Evolutionary conservation across 2,113 vertebrate species (phyloP), one percentile per base, ranked within the genome.

Genomic region (Equus przewalskii): DNA sequence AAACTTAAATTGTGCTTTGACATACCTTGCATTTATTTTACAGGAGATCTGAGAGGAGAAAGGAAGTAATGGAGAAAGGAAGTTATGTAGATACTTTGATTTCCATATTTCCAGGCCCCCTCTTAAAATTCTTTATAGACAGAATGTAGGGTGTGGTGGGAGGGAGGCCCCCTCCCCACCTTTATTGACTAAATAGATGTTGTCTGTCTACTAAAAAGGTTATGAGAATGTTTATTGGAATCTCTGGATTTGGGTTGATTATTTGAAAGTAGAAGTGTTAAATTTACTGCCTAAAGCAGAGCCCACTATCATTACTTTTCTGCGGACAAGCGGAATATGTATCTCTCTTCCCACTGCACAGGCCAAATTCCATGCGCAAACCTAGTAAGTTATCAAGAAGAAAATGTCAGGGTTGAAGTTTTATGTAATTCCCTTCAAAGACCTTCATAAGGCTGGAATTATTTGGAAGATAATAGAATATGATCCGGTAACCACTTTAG

Each of bases 41-140:
- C 33, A 79, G 89, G 60, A 64, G 46, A 81, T 82, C 41, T 78
- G 14, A 97, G n/a, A 70, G 75, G 64, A 94, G 76, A 95, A 85
- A 83, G 12, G 49, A 92, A 92, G n/a, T n/a, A 51, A 95, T 56
- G 14, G 33, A 54, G 51, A 54, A 14, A 54, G 51, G n/a, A 67
- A 81, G 33, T 78, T 75, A 41, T 51, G 1, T 84, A 80, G 49
- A 69, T 46, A 49, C 69, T 94, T 87, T 41, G 13, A 64, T 83
- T 91, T 79, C 49, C n/a, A 13, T 79, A 33, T 86, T 62, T 73
- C 56, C 30, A 80, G 46, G 36, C 6, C 46, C 44, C 7, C 8
- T 91, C 30, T 83, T 93, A 62, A 91, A 90, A 89, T 90, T 80
- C 64, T 70, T 75, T 87, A 13, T 49, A 58, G 64, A 84, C 3